Conservation (phyloP, 1,140 invertebrate species). For the Liolophura sinensis region DNA sequence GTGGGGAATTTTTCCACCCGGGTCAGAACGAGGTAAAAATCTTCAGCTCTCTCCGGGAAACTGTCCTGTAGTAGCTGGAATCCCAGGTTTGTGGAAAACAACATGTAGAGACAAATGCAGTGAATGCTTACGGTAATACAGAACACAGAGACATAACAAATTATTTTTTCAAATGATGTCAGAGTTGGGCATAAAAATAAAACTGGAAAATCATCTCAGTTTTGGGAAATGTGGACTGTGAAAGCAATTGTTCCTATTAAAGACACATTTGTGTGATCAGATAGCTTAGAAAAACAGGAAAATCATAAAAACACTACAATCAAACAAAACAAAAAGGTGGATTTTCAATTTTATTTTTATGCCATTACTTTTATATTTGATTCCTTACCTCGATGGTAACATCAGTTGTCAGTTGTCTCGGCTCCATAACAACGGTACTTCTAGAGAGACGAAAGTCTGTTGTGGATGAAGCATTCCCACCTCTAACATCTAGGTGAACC, state of each 20-base stretch:
- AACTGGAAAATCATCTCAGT: no score
- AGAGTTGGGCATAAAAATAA: no score
- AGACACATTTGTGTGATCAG: no score
- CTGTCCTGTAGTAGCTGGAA: conserved; percentile 43
- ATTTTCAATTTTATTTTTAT: no score
- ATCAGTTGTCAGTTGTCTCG: conserved; percentile 30
- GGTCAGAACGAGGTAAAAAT: conserved; percentile 43
- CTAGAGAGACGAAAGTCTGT: conserved; percentile 36
- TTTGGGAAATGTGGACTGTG: no score
- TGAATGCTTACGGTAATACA: background rate
- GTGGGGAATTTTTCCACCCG: conserved; percentile 46
- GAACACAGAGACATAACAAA: no score
- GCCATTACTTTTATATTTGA: no score
- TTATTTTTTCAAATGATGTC: no score
- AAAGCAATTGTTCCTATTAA: no score
- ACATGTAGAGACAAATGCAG: background rate
- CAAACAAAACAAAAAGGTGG: no score
- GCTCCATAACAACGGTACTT: conserved; percentile 36
- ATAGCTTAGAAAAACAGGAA: no score
- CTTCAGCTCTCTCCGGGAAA: conserved; percentile 44
- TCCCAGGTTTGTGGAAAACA: background rate
- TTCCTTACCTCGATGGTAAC: conserved; percentile 41
- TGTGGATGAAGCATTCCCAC: conserved; percentile 25
- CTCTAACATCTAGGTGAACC: conserved; percentile 33
- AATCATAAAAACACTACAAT: no score